Percentiles rank a stretch among this genome's conserved stretches.
These are phyloP conservation scores for Gracilinanus agilis DNA, from an alignment of 2,113 vertebrate species.

Conservation along the genomic window DNA sequence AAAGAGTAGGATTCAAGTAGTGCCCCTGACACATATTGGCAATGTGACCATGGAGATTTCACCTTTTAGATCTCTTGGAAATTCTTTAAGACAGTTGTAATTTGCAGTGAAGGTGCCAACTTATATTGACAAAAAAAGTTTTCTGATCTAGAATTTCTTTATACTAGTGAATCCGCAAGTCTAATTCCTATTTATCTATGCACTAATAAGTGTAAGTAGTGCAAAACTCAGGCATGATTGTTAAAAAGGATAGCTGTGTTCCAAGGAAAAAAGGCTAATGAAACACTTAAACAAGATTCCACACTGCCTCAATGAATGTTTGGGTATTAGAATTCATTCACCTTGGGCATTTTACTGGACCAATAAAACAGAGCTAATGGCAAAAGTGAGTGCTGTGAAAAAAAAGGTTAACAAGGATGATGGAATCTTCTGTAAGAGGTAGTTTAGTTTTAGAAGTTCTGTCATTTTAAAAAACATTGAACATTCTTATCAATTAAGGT, in stretches of 20 bases:
- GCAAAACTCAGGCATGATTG: background rate
- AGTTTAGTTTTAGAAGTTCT: background rate
- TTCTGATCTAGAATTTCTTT: background rate
- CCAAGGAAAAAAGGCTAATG: background rate
- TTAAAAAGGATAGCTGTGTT: background rate
- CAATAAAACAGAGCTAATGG: background rate
- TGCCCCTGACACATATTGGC: background rate
- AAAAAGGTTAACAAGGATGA: conserved; percentile 10
- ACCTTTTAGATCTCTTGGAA: background rate
- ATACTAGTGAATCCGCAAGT: background rate
- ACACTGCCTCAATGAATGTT: background rate
- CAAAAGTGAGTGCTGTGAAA: conserved; percentile 7
- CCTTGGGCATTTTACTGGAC: background rate
- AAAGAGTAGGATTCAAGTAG: background rate
- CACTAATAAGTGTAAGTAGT: background rate
- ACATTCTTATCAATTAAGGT: background rate
- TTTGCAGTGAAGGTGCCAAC: background rate
- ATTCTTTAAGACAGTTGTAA: background rate
- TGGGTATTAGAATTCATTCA: background rate
- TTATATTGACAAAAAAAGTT: background rate
- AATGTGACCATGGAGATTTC: background rate
- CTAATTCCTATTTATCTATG: background rate
- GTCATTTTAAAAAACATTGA: background rate
- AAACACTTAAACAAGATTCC: background rate
- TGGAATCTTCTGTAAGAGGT: background rate